Percentiles rank a stretch among this genome's conserved stretches.
These are phyloP conservation scores for Stichodactyla helianthus DNA, from an alignment of 64 coral and sea anemone species.

Conservation along the genomic window DNA sequence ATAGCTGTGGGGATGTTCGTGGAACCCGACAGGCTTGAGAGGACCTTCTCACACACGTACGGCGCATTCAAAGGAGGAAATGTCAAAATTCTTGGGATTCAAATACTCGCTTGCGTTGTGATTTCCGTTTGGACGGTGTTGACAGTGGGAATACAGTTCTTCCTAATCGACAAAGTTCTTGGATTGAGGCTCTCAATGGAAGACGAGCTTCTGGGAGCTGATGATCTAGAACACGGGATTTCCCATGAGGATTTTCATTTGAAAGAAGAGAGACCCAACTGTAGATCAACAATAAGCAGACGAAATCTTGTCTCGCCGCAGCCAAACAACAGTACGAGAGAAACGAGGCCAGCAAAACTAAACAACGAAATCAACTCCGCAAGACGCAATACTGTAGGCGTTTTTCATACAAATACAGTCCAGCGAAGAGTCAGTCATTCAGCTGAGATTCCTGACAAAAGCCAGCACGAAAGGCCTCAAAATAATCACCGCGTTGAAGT, in stretches of 20 bases:
- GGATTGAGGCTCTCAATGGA: constrained; percentile 36
- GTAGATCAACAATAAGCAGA: background rate
- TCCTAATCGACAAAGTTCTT: constrained; percentile 35
- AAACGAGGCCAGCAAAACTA: background rate
- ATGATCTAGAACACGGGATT: constrained; percentile 43
- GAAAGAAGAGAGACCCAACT: background rate
- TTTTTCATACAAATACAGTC: background rate
- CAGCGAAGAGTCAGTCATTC: background rate
- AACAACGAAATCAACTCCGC: background rate
- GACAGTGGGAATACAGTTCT: constrained; percentile 44
- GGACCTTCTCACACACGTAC: constrained; percentile 63
- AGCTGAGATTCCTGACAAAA: background rate
- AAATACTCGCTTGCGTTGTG: constrained; percentile 54
- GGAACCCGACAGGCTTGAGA: constrained; percentile 59
- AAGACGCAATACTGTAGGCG: background rate
- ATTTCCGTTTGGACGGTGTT: constrained; percentile 49
- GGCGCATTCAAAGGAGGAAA: constrained; percentile 80
- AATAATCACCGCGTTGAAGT: background rate
- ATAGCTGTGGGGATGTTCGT: constrained; percentile 87
- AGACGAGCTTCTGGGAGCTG: constrained; percentile 50
- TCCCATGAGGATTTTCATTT: background rate
- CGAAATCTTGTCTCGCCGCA: background rate
- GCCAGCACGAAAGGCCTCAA: background rate
- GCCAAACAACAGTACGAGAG: background rate
- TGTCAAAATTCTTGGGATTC: constrained; percentile 66